These are phyloP conservation scores for Tethea ocularis DNA, from an alignment of 2,888 invertebrate species.

Conservation along the genomic window DNA sequence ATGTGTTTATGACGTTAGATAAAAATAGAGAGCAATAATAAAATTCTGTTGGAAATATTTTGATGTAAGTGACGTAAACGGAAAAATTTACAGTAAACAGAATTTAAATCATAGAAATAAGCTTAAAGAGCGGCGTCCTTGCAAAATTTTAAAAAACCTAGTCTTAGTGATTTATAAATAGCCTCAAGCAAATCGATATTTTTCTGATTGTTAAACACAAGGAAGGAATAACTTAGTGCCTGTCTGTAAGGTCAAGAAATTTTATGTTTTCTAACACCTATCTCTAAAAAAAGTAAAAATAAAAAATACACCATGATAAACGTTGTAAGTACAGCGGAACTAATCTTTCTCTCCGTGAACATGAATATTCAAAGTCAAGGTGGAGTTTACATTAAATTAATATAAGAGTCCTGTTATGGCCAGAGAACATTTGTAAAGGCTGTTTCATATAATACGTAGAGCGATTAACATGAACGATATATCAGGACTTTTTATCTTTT, in stretches of 20 bases:
- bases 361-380: conserved; percentile 61
- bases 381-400: conserved; percentile 57
- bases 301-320: conserved; percentile 35
- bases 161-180: background rate
- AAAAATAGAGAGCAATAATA: background rate
- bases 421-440: conserved; percentile 49
- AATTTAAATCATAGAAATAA: too few species aligned
- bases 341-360: conserved; percentile 47
- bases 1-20: conserved; percentile 14
- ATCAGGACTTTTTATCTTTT: conserved; percentile 36
- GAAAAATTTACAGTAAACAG: background rate
- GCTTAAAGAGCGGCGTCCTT: too few species aligned
- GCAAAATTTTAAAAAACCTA: background rate
- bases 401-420: conserved; percentile 46
- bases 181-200: background rate
- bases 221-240: conserved; percentile 1
- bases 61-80: background rate
- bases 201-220: background rate
- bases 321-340: conserved; percentile 51
- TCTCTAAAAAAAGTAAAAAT: conserved; percentile 25
- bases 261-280: conserved; percentile 33
- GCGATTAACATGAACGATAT: conserved; percentile 41
- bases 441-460: conserved; percentile 35
- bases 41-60: background rate
- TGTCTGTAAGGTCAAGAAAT: conserved; percentile 45